Evolutionary conservation across 2,888 invertebrate species (phyloP).

Genomic region (Dorcus hopei): DNA sequence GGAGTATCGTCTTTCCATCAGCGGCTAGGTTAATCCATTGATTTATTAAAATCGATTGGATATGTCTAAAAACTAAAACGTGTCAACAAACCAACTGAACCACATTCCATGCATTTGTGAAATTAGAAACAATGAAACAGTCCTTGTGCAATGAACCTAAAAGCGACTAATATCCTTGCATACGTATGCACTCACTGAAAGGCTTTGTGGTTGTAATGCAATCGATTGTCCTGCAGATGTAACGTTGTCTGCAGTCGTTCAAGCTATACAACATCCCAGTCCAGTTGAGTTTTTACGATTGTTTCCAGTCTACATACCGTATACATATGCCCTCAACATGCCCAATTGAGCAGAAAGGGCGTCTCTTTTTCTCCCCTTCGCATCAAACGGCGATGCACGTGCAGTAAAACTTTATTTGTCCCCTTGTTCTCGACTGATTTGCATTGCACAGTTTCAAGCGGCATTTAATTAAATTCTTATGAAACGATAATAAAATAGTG

Average conservation of each 20-base stretch:
- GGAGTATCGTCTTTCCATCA: too few relatives aligned
- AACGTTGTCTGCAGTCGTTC: conserved; percentile 16
- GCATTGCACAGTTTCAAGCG: conserved; percentile 23
- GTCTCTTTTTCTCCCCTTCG: conserved; percentile 21
- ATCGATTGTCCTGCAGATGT: conserved; percentile 26
- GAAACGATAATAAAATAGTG: conserved; percentile 30
- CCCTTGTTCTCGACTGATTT: conserved; percentile 26
- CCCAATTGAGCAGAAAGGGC: conserved; percentile 24
- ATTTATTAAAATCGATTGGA: too few relatives aligned
- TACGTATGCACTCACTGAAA: too few relatives aligned
- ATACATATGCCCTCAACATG: conserved; percentile 4
- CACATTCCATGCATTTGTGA: too few relatives aligned
- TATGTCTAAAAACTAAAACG: too few relatives aligned
- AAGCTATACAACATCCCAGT: conserved; percentile 12
- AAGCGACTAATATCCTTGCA: too few relatives aligned
- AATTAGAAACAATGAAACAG: too few relatives aligned
- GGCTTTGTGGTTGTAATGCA: conserved; percentile 7
- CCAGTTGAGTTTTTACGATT: conserved; percentile 18
- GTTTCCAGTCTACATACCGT: conserved; percentile 20
- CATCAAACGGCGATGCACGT: conserved; percentile 19
- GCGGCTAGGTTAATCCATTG: too few relatives aligned
- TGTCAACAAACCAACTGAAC: too few relatives aligned
- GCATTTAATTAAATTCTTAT: conserved; percentile 33
- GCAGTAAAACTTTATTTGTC: conserved; percentile 23
- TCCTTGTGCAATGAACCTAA: too few relatives aligned